Conservation (phyloP, 2,113 vertebrate genomes). For the Lasiurus borealis region DNA sequence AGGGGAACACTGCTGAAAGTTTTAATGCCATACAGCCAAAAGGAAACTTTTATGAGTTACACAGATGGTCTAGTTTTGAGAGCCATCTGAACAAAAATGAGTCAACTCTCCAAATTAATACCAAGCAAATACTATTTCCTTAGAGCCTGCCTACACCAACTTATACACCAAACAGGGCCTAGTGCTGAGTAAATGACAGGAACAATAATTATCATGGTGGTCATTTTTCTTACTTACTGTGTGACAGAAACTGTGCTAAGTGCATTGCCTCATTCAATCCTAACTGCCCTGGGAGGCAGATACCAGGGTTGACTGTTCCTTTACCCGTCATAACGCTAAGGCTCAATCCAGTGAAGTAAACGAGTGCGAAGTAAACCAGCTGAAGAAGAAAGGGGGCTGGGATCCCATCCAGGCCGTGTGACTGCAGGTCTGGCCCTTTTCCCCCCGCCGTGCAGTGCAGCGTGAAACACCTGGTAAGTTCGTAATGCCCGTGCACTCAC, state of each 20-base stretch:
- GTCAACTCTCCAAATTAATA: not conserved
- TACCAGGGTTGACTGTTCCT: not conserved
- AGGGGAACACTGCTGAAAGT: not conserved
- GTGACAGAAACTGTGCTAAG: not conserved
- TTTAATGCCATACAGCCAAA: conserved; percentile 48
- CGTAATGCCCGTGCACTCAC: not conserved
- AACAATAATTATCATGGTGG: not conserved
- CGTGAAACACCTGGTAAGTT: not conserved
- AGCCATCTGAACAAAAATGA: conserved; percentile 52
- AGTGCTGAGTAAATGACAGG: not conserved
- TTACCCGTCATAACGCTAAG: not conserved
- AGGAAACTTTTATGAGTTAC: conserved; percentile 46
- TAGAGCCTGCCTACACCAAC: not conserved
- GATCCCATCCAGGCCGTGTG: not conserved
- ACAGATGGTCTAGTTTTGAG: conserved; percentile 54
- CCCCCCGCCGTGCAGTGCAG: not conserved
- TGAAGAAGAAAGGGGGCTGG: not conserved
- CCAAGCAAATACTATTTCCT: conserved; percentile 39
- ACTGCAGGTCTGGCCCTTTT: not conserved
- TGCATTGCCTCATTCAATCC: not conserved
- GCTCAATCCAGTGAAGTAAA: not conserved
- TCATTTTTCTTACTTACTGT: not conserved
- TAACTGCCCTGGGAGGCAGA: not conserved
- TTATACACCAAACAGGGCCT: not conserved
- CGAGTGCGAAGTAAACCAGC: not conserved